These are phyloP conservation scores for Cephus cinctus DNA, from an alignment of 1,140 invertebrate species.

Conservation along the genomic window DNA sequence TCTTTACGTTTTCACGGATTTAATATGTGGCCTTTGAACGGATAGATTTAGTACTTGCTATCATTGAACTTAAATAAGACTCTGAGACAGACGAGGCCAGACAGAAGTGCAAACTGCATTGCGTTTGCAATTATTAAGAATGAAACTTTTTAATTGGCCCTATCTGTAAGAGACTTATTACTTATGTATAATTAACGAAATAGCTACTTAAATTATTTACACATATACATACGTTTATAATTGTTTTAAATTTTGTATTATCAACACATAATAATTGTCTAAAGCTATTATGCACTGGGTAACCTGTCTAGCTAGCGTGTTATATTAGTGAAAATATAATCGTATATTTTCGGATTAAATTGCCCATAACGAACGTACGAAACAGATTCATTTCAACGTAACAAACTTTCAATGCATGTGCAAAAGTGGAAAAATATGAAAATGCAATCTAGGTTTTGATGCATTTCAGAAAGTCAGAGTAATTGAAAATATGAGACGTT, in stretches of 20 bases:
- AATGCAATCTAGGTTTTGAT: constrained; percentile 1
- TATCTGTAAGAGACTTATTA: not conserved
- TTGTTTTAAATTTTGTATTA: not conserved
- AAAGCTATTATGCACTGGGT: not conserved
- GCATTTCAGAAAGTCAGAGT: not conserved
- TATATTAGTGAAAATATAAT: constrained; percentile 1
- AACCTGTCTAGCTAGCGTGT: not conserved
- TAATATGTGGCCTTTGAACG: too few relatives aligned
- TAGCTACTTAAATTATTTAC: not conserved
- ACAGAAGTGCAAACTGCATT: too few relatives aligned
- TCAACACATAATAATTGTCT: not conserved
- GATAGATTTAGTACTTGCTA: too few relatives aligned
- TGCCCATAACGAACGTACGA: not conserved
- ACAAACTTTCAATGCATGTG: not conserved
- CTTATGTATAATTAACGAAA: not conserved
- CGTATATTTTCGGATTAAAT: not conserved
- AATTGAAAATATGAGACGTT: not conserved
- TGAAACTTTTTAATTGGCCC: not conserved
- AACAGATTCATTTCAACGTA: not conserved
- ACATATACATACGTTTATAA: not conserved
- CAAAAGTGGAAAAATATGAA: constrained; percentile 8
- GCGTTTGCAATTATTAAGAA: not conserved
- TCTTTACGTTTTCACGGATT: too few relatives aligned
- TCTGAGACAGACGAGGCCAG: too few relatives aligned
- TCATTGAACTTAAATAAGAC: too few relatives aligned